Evolutionary conservation across 1,140 invertebrate genomes (phyloP).

Genomic region (Bombus impatiens): DNA sequence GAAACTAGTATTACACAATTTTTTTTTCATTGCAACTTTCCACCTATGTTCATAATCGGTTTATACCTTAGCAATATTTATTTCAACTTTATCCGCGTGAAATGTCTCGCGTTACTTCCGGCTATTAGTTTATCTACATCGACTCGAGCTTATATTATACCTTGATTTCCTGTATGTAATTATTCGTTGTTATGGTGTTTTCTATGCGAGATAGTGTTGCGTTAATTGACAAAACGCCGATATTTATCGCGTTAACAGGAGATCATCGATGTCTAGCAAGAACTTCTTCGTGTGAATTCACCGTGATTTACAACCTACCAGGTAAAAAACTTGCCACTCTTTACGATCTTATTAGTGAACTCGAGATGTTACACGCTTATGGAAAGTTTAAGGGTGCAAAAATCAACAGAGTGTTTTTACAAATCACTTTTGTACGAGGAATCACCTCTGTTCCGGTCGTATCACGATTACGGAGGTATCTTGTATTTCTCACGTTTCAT

Average conservation of each 20-base stretch:
- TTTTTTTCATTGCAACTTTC: neutral
- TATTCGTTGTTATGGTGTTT: neutral
- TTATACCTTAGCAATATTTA: neutral
- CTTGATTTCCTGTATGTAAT: neutral
- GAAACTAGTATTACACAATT: conserved; percentile 6
- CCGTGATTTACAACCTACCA: neutral
- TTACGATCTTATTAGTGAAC: neutral
- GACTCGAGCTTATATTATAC: neutral
- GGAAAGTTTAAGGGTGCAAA: no score
- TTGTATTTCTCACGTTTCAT: no score
- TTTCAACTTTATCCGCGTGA: neutral
- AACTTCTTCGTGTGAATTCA: neutral
- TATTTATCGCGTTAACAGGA: neutral
- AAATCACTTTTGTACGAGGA: no score
- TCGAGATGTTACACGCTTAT: no score
- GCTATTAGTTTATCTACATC: neutral
- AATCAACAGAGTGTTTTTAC: no score
- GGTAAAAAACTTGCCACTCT: neutral
- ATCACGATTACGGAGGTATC: neutral
- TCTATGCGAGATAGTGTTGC: neutral
- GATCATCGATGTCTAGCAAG: neutral
- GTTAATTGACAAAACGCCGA: neutral
- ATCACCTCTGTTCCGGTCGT: no score
- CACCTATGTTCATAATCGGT: conserved; percentile 11
- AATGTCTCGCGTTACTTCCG: neutral